Base-by-base conservation (phyloP, 92 coral and sea anemone genomes). In the Phenganax subtilis region DNA sequence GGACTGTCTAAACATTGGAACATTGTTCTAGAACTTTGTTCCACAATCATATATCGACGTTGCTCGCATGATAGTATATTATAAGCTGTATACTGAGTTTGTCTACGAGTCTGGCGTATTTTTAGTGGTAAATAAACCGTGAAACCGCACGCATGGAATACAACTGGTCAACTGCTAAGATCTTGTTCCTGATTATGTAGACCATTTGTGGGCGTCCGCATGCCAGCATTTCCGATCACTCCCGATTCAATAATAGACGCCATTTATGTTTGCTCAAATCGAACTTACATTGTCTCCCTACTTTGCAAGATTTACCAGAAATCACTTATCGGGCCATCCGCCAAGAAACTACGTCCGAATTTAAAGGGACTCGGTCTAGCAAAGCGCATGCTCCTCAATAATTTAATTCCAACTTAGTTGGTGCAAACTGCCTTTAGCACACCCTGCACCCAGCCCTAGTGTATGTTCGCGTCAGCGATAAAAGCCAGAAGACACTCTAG, bases 121-220 rank as follows among this genome's bases (percentile, higher is more conserved):
- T 44, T 30, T 55, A 56, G 52, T 10, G 16, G 62, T 65, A 75
- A 55, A 75, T 55, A 56, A 57, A 27, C 80, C 62, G 44, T 56
- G 59, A 16, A 72, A 55, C 66, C 17, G 64, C 51, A 75, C 16
- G 16, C 53, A 25, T 68, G 9, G 10, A 10, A 68, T 30, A 68
- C 12, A 75, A 17, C 14, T 65, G 9, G 28, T 15, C 11, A 64
- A 55, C 56, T 20, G 37, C 62, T 3, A 16, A 20, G 25, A 20
- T 20, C 25, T 20, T 20, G 25, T 20, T 55, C 80, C 64, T 14
- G 80, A 75, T 75, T 75, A 75, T 75, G 29, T 29, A 27, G 64
- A 55, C 63, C 66, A 37, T 55, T 30, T 55, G 80, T 75, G 64
- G 80, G 80, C 80, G 80, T 54, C 25, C n/a, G 47, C 81, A 76